Evolutionary conservation across 2,888 invertebrate species (phyloP).

Genomic region (Hirtodrosophila alboralis): DNA sequence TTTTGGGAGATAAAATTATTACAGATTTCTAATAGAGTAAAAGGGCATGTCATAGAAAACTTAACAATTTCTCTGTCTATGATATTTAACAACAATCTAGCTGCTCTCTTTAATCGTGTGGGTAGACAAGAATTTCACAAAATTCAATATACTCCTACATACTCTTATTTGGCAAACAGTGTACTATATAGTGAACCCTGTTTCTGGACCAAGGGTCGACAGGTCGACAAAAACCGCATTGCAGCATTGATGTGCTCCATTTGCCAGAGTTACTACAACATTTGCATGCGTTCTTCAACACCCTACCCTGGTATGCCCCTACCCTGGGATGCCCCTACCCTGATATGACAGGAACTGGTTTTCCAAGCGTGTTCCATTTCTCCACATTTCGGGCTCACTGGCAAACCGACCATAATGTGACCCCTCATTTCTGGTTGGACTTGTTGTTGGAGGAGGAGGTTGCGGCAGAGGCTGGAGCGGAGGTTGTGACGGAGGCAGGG

Average conservation of each 20-base stretch:
- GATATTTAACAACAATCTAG: too few relatives aligned
- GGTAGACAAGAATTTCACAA: too few relatives aligned
- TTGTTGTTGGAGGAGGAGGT: slow-evolving; percentile 5
- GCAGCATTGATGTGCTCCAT: slow-evolving; percentile 69
- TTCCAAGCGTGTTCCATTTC: slow-evolving; percentile 35
- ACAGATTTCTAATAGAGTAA: too few relatives aligned
- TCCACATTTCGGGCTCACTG: slow-evolving; percentile 17
- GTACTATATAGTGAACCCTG: slow-evolving; percentile 35
- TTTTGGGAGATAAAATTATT: too few relatives aligned
- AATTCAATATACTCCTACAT: too few relatives aligned
- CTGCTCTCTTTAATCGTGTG: too few relatives aligned
- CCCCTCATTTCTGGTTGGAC: slow-evolving; percentile 14
- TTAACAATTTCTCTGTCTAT: too few relatives aligned
- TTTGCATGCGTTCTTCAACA: slow-evolving; percentile 57
- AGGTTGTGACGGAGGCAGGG: slow-evolving; percentile 5
- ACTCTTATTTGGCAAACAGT: too few relatives aligned
- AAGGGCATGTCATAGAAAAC: too few relatives aligned
- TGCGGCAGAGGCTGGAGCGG: too few relatives aligned
- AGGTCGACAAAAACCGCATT: slow-evolving; percentile 37
- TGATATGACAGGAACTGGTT: slow-evolving; percentile 52
- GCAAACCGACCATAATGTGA: slow-evolving; percentile 17
- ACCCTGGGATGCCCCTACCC: neutral
- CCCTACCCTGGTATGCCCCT: too few relatives aligned
- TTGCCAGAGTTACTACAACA: slow-evolving; percentile 53
- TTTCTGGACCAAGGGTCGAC: slow-evolving; percentile 27